Percentiles rank a stretch among this genome's conserved stretches.
Conservation (phyloP, 1,140 invertebrate species). For the Melitaea cinxia region DNA sequence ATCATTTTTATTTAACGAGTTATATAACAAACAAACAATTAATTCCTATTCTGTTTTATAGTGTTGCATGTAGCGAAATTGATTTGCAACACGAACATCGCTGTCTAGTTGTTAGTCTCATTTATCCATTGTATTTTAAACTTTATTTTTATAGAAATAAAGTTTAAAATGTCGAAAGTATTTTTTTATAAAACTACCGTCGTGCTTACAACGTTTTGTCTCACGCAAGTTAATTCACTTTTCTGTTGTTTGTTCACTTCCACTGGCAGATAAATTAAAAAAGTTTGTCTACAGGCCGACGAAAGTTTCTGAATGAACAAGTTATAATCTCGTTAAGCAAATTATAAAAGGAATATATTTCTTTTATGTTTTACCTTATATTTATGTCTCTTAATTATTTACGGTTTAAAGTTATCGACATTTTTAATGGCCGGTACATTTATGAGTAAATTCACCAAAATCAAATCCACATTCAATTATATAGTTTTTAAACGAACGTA, state of each 20-base stretch:
- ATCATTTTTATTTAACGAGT: constrained; percentile 8
- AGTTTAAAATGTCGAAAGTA: background rate
- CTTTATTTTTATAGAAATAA: background rate
- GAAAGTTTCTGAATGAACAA: background rate
- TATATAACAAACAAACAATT: constrained; percentile 21
- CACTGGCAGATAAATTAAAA: background rate
- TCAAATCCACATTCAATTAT: no score
- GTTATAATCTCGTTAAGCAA: background rate
- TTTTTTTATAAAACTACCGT: background rate
- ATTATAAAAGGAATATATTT: no score
- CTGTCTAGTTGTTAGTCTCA: background rate
- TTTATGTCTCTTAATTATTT: no score
- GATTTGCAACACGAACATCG: constrained; percentile 19
- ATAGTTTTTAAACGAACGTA: no score
- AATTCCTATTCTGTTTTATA: constrained; percentile 6
- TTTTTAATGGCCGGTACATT: no score
- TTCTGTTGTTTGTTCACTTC: background rate
- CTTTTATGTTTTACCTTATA: no score
- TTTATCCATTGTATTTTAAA: background rate
- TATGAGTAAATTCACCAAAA: no score
- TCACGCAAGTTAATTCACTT: constrained; percentile 17
- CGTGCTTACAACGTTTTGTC: constrained; percentile 1
- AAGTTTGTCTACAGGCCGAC: background rate
- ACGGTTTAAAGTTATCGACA: no score
- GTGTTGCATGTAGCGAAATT: constrained; percentile 19